Conservation (phyloP, 2,797 vertebrate genomes). For the Hirundo rustica region DNA sequence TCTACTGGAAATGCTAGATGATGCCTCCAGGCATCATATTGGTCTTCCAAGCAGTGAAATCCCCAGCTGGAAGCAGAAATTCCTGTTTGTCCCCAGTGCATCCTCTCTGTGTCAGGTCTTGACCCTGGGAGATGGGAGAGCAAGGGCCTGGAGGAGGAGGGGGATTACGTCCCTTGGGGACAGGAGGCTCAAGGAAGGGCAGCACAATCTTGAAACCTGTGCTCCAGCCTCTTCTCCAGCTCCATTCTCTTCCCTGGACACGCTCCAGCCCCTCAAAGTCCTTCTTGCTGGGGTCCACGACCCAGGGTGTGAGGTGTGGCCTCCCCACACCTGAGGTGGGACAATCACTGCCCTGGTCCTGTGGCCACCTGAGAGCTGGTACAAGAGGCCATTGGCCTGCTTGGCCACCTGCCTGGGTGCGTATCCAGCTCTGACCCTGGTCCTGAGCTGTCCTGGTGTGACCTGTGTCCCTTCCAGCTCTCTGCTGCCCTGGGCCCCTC, state of each 20-base stretch:
- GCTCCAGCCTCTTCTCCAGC: background rate
- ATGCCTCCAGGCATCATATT: background rate
- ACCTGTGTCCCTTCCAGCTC: background rate
- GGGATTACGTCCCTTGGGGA: background rate
- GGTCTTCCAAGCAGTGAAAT: background rate
- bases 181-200: background rate
- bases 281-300: background rate
- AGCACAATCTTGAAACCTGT: no score
- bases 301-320: background rate
- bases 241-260: background rate
- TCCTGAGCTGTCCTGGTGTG: background rate
- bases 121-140: background rate
- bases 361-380: background rate
- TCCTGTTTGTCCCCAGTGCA: background rate
- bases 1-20: background rate
- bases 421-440: background rate
- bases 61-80: background rate
- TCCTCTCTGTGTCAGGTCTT: background rate
- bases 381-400: rapidly evolving
- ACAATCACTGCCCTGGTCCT: background rate
- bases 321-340: no score
- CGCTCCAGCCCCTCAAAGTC: rapidly evolving
- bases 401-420: background rate
- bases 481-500: background rate
- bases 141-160: background rate